A percentile compares a stretch with the other conserved stretches of the same genome.
Conservation (phyloP, 2,888 invertebrate species). For the Metalampra italica region DNA sequence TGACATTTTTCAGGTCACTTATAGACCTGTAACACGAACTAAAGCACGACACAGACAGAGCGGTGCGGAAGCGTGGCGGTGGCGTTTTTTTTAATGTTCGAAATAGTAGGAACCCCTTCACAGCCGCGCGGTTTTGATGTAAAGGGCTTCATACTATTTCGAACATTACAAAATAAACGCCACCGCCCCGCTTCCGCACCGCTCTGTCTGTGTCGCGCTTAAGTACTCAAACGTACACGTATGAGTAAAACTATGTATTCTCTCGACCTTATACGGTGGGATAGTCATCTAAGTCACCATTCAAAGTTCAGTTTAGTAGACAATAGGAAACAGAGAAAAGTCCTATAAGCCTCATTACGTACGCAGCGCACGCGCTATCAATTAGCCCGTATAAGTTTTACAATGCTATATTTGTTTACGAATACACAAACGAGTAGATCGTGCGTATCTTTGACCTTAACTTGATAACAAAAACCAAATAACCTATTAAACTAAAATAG, state of each 20-base stretch:
- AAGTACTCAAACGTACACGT: too few relatives aligned
- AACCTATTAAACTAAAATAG: constrained; percentile 1
- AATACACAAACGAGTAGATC: constrained; percentile 5
- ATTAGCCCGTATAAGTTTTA: constrained; percentile 55
- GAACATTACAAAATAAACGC: too few relatives aligned
- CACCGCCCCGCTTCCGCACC: too few relatives aligned
- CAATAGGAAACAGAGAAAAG: background rate
- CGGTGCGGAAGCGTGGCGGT: too few relatives aligned
- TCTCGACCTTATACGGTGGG: background rate
- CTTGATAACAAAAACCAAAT: constrained; percentile 11
- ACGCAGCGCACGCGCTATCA: constrained; percentile 45
- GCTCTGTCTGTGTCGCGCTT: too few relatives aligned
- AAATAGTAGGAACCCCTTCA: too few relatives aligned
- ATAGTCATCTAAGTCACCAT: background rate
- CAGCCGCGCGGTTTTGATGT: too few relatives aligned
- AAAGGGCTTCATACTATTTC: too few relatives aligned
- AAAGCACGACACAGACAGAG: too few relatives aligned
- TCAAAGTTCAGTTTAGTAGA: background rate
- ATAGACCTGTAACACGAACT: too few relatives aligned
- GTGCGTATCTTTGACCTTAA: constrained; percentile 35
- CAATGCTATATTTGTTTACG: constrained; percentile 45
- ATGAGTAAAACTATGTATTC: background rate
- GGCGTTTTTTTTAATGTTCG: too few relatives aligned
- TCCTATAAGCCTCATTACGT: constrained; percentile 7
- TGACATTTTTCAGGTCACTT: too few relatives aligned